Evolutionary conservation across 2,113 vertebrate genomes (phyloP).

Genomic region (Sphyrna mokarran): DNA sequence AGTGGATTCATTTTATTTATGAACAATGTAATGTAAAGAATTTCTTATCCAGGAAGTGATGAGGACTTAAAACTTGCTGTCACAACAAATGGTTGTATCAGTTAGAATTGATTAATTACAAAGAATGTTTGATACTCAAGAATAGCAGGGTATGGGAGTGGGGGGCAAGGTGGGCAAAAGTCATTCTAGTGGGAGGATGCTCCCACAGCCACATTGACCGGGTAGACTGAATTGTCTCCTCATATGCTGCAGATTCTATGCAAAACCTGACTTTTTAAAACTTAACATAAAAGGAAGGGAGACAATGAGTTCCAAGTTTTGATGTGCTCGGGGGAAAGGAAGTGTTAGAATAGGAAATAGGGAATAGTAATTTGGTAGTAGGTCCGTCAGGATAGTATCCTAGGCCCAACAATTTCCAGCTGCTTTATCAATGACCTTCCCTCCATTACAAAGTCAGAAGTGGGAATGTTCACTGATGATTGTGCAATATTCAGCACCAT

Average conservation of each 20-base stretch:
- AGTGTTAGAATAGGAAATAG: neutral
- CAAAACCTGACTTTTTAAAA: neutral
- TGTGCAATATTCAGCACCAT: too few species aligned
- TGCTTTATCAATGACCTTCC: too few species aligned
- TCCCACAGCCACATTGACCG: neutral
- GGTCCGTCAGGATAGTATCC: neutral
- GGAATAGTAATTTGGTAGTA: neutral
- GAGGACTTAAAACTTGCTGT: too few species aligned
- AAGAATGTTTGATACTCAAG: too few species aligned
- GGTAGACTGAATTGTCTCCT: neutral
- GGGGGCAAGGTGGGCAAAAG: neutral
- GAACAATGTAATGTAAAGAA: too few species aligned
- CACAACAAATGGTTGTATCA: too few species aligned
- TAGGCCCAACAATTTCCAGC: too few species aligned
- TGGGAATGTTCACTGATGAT: too few species aligned
- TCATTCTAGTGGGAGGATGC: neutral
- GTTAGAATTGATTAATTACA: too few species aligned
- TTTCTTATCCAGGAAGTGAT: too few species aligned
- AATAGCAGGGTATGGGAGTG: neutral
- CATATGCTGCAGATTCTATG: neutral
- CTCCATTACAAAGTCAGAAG: too few species aligned
- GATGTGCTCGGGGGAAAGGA: neutral
- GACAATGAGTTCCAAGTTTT: neutral
- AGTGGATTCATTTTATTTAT: too few species aligned
- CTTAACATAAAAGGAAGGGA: neutral